Percentiles rank a stretch among this genome's conserved stretches.
These are phyloP conservation scores for Sturnira hondurensis DNA, from an alignment of 2,113 vertebrate species.

Conservation along the genomic window DNA sequence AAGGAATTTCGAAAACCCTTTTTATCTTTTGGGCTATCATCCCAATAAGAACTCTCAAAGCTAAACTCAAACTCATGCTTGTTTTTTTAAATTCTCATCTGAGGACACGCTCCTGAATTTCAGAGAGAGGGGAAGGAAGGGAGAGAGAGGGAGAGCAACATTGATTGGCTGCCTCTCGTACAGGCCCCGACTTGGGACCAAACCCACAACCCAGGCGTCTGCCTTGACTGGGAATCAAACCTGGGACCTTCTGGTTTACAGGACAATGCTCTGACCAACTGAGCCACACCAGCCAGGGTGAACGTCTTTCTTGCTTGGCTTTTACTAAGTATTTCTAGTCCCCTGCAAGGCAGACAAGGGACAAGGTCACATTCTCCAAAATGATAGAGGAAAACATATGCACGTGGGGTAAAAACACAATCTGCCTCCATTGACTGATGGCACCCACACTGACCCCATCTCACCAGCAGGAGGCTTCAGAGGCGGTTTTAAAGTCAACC, in stretches of 20 bases:
- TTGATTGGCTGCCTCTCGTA: too few species aligned
- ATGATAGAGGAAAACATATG: not conserved
- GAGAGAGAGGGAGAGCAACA: too few species aligned
- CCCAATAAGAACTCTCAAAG: not conserved
- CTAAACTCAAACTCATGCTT: not conserved
- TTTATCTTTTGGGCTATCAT: not conserved
- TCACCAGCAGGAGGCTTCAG: not conserved
- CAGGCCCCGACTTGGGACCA: too few species aligned
- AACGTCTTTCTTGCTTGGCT: not conserved
- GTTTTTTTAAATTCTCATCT: too few species aligned
- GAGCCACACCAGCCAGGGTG: too few species aligned
- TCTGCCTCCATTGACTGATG: not conserved
- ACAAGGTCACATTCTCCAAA: fast-evolving
- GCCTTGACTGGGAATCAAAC: too few species aligned
- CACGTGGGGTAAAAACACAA: fast-evolving
- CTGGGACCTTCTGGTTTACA: too few species aligned
- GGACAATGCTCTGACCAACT: too few species aligned
- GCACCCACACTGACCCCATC: not conserved
- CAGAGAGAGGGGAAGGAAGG: too few species aligned
- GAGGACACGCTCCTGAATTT: too few species aligned
- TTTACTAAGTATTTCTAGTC: not conserved
- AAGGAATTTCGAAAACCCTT: not conserved
- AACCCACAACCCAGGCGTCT: too few species aligned
- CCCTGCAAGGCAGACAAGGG: not conserved
- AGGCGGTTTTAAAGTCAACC: not conserved